A percentile compares a stretch with the other conserved stretches of the same genome.
Evolutionary conservation across 2,888 invertebrate species (phyloP).

Genomic region (Philonicus albiceps): DNA sequence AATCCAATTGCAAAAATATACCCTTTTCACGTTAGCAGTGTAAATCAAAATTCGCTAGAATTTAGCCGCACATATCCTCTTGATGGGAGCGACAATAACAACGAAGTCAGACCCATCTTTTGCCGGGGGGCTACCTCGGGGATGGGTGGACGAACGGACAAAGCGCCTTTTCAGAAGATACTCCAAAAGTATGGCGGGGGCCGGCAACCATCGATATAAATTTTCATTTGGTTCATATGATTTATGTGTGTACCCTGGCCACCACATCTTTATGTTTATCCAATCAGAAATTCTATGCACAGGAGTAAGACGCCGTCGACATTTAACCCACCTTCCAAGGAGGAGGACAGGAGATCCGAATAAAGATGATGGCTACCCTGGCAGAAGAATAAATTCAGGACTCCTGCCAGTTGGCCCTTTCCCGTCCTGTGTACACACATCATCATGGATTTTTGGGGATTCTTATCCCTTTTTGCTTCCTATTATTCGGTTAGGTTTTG

Average conservation of each 20-base stretch:
- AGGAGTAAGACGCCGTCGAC: slow-evolving; percentile 28
- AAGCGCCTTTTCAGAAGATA: not conserved
- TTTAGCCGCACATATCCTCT: slow-evolving; percentile 36
- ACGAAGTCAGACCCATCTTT: slow-evolving; percentile 28
- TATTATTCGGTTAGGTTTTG: slow-evolving; percentile 46
- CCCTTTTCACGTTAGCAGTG: slow-evolving; percentile 15
- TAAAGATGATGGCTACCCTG: slow-evolving; percentile 35
- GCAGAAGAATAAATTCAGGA: slow-evolving; percentile 43
- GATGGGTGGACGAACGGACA: not conserved
- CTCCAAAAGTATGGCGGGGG: not conserved
- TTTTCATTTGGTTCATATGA: slow-evolving; percentile 45
- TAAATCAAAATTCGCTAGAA: slow-evolving; percentile 41
- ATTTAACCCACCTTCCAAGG: slow-evolving; percentile 37
- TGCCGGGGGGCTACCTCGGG: not conserved
- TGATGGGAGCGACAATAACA: slow-evolving; percentile 16
- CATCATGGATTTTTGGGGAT: slow-evolving; percentile 35
- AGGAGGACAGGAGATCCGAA: slow-evolving; percentile 30
- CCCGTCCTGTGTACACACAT: slow-evolving; percentile 45
- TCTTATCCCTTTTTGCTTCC: slow-evolving; percentile 38
- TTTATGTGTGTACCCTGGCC: slow-evolving; percentile 40
- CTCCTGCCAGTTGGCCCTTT: slow-evolving; percentile 46
- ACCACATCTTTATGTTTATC: slow-evolving; percentile 44
- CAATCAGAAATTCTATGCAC: slow-evolving; percentile 44
- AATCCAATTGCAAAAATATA: not conserved
- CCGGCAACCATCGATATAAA: slow-evolving; percentile 40